Evolutionary conservation across 2,888 invertebrate genomes (phyloP), one percentile per base, ranked within the genome.

Genomic region (Ramazzottius varieornatus): DNA sequence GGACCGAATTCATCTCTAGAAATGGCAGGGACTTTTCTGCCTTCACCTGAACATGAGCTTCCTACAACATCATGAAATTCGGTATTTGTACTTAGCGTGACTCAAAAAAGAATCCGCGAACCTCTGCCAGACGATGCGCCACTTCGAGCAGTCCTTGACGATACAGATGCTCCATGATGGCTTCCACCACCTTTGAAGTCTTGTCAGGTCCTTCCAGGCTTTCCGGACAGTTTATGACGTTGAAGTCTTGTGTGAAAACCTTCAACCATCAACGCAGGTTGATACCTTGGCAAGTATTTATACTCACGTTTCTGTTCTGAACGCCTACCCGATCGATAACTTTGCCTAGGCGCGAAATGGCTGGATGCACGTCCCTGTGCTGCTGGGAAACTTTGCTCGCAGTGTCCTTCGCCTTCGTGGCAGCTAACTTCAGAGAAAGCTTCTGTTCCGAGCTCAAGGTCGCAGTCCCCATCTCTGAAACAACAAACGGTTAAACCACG

Each of bases 121-220:
- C 84, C 73, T 80, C 76, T 66, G 83, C 83, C 63, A 89, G 76
- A 70, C 85, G 82, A 73, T 91, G 88, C 1, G 91, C 92, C 40
- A 93, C 89, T 66, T 91, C 89, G 70, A 91, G 82, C 82, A 90
- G 83, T 63, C 94, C 94, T 78, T 92, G 90, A 69, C 93, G 82
- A 73, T 89, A 87, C 74, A 93, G 88, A 79, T 96, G 94, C 74
- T 94, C 90, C 71, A 89, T 89, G 68, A 94, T 87, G 32, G 91
- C 88, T 78, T 86, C 84, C 75, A 88, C 87, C n/a, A 89, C 76
- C 29, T 85, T 76, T 72, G 82, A 80, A 64, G 82, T 78, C 72
- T 84, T 84, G 64, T 83, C 82, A 0, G 83, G 79, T 1, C 82
- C 82, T 68, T 83, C 82, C 75, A 90, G 87, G 0, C 86, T 82